Evolutionary conservation across 2,888 invertebrate genomes (phyloP).

Genomic region (Zaprionus bogoriensis): DNA sequence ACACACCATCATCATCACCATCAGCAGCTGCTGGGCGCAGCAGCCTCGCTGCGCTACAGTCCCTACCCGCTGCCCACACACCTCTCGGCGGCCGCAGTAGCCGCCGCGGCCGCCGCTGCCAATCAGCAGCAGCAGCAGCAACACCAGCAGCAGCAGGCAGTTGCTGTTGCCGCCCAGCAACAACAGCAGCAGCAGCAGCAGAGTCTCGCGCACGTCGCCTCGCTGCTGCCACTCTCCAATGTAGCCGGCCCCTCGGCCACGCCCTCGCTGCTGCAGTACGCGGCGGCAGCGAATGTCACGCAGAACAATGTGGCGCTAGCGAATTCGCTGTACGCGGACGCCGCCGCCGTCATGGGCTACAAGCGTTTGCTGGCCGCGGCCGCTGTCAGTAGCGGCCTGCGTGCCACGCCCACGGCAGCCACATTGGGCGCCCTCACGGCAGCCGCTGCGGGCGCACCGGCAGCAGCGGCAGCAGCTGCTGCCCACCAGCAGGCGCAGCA

Average conservation of each 20-base stretch:
- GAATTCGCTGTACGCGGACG: constrained; percentile 84
- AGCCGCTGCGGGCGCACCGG: constrained; percentile 71
- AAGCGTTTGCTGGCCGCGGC: constrained; percentile 83
- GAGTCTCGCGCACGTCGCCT: constrained; percentile 66
- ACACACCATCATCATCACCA: constrained; percentile 52
- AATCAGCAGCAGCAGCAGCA: constrained; percentile 83
- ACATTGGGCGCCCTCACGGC: constrained; percentile 79
- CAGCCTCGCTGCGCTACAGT: constrained; percentile 83
- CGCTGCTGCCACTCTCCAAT: constrained; percentile 55
- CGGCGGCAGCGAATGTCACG: constrained; percentile 85
- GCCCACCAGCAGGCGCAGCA: constrained; percentile 76
- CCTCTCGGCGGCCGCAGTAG: constrained; percentile 81
- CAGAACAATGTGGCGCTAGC: constrained; percentile 81
- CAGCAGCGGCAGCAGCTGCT: constrained; percentile 75
- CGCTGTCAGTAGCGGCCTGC: constrained; percentile 79
- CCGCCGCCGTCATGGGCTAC: constrained; percentile 82
- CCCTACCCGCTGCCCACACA: constrained; percentile 86
- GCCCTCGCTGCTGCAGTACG: constrained; percentile 84
- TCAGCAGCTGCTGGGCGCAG: constrained; percentile 54
- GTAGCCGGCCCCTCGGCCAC: constrained; percentile 73
- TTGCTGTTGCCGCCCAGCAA: constrained; percentile 76
- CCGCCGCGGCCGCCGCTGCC: constrained; percentile 76
- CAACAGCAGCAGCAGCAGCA: constrained; percentile 74
- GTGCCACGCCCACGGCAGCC: constrained; percentile 66
- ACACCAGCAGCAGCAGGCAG: constrained; percentile 60